These are phyloP conservation scores for Amphipoea oculea DNA, from an alignment of 2,888 invertebrate species.

Conservation along the genomic window DNA sequence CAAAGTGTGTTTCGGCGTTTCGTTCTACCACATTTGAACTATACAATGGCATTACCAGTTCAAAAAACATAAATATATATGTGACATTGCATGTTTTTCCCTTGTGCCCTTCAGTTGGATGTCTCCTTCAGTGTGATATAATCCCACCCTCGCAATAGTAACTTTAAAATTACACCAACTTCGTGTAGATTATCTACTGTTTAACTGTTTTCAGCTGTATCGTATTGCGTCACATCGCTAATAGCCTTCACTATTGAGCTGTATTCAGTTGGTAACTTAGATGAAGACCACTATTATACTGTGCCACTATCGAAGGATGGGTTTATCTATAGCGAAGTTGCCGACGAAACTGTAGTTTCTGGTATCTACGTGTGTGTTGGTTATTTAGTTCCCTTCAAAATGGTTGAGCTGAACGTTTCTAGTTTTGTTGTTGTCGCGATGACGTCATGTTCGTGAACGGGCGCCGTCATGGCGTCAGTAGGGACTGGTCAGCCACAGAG, in stretches of 20 bases:
- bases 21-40: too few relatives aligned
- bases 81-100: too few relatives aligned
- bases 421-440: neutral
- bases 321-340: neutral
- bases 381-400: neutral
- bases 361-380: neutral
- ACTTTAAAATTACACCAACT: neutral
- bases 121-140: neutral
- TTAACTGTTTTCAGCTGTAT: neutral
- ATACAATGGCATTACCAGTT: too few relatives aligned
- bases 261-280: neutral
- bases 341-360: neutral
- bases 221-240: neutral
- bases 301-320: too few relatives aligned
- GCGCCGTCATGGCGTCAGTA: neutral
- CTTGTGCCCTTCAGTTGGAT: too few relatives aligned
- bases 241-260: neutral
- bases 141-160: neutral
- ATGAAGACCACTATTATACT: too few relatives aligned
- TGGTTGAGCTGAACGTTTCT: neutral
- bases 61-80: too few relatives aligned
- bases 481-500: neutral
- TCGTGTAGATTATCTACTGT: neutral
- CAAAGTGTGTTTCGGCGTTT: too few relatives aligned
- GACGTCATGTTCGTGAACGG: neutral